A percentile compares a stretch with the other conserved stretches of the same genome.
These are phyloP conservation scores for Synanthedon myopaeformis DNA, from an alignment of 2,888 invertebrate species.

Conservation along the genomic window DNA sequence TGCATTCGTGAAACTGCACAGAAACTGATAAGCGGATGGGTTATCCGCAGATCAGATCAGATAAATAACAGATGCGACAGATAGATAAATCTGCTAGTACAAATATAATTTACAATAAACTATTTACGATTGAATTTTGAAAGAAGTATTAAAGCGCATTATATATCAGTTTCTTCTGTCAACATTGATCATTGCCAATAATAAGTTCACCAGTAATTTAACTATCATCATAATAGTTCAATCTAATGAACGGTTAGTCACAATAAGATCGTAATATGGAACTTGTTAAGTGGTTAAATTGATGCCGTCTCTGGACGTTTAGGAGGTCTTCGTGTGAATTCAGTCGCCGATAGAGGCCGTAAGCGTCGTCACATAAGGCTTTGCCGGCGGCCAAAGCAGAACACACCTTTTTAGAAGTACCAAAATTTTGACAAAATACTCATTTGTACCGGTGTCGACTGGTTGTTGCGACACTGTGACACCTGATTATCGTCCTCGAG, in stretches of 20 bases:
- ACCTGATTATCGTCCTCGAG: background rate
- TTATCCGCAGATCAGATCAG: too few species aligned
- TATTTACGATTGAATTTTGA: too few species aligned
- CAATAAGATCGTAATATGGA: constrained; percentile 5
- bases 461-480: constrained; percentile 3
- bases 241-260: constrained; percentile 3
- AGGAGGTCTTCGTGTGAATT: constrained; percentile 28
- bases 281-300: background rate
- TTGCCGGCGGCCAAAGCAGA: constrained; percentile 50
- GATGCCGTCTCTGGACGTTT: constrained; percentile 33
- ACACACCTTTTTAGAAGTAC: constrained; percentile 22
- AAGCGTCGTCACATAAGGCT: constrained; percentile 55
- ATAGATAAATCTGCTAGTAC: too few species aligned
- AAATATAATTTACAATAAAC: too few species aligned
- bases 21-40: too few species aligned
- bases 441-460: background rate
- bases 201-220: background rate
- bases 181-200: too few species aligned
- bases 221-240: background rate
- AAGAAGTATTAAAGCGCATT: too few species aligned
- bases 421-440: background rate
- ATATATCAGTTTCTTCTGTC: too few species aligned
- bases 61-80: too few species aligned
- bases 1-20: too few species aligned
- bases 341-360: constrained; percentile 54